phyloP scores from a whole-genome alignment of 2,113 vertebrate species.

The Crotophaga sulcirostris region DNA sequence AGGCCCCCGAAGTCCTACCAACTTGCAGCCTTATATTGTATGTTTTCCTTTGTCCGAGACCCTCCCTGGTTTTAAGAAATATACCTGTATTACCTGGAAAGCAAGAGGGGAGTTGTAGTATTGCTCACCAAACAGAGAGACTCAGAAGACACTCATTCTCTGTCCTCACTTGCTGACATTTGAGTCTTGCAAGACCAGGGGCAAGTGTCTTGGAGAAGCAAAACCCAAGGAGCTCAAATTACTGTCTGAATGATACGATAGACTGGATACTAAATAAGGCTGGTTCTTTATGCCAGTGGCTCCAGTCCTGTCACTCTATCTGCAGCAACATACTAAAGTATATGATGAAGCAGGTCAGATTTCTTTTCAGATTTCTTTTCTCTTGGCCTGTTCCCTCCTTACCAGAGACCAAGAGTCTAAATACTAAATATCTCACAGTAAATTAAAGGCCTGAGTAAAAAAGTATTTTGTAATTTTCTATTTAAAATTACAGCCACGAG shows the following conservation, averaged over 20 bases:
- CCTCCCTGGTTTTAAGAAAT: background rate
- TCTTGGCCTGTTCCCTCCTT: background rate
- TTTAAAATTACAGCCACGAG: background rate
- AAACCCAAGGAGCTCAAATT: background rate
- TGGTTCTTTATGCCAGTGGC: background rate
- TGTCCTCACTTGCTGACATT: background rate
- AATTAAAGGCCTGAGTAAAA: background rate
- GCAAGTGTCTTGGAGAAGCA: background rate
- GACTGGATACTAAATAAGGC: constrained; percentile 4
- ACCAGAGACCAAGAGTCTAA: background rate
- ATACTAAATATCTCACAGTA: background rate
- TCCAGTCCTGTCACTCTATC: background rate
- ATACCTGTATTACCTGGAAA: background rate
- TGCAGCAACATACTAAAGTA: background rate
- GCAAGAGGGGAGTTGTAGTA: background rate
- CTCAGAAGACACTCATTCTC: background rate
- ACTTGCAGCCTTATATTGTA: background rate
- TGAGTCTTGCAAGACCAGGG: background rate
- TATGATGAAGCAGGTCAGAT: background rate
- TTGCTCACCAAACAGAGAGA: background rate
- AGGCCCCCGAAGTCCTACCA: background rate
- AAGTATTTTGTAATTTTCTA: background rate
- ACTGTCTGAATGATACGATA: background rate
- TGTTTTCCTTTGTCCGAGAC: background rate
- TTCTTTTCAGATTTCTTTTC: background rate